Evolutionary conservation across 2,888 invertebrate genomes (phyloP).

Genomic region (Disparrhopalites patrizii): DNA sequence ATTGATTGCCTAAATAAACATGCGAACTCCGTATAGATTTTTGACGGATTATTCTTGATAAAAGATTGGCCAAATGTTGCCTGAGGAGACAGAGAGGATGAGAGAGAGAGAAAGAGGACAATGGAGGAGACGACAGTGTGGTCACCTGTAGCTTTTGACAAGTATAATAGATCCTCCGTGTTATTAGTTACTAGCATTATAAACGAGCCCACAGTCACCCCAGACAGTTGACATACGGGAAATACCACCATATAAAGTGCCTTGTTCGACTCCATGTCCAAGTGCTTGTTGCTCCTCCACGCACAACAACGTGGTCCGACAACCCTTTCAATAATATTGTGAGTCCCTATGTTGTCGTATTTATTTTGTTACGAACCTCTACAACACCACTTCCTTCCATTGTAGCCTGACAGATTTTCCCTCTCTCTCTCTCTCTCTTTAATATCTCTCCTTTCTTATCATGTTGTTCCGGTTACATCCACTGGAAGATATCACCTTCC

Average conservation of each 20-base stretch:
- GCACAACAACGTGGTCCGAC: background rate
- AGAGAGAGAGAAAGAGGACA: background rate
- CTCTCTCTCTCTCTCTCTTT: background rate
- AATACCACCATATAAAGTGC: background rate
- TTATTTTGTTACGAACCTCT: background rate
- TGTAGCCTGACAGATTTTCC: no score
- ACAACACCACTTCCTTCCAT: no score
- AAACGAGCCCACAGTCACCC: background rate
- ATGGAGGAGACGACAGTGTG: slow-evolving; percentile 7
- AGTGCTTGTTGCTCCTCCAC: background rate
- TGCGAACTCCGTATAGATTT: no score
- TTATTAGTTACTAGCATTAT: no score
- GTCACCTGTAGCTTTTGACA: slow-evolving; percentile 22
- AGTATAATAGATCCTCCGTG: no score
- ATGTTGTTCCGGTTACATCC: no score
- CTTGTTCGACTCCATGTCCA: background rate
- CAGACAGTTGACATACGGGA: slow-evolving; percentile 11
- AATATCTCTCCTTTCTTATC: no score
- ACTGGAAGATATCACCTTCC: no score
- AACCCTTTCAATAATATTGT: background rate
- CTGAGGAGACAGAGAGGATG: background rate
- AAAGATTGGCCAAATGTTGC: no score
- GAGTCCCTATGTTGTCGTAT: no score
- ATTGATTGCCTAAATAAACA: no score
- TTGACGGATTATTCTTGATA: background rate